phyloP scores from a whole-genome alignment of 2,113 vertebrate genomes.

The Calonectris borealis region DNA sequence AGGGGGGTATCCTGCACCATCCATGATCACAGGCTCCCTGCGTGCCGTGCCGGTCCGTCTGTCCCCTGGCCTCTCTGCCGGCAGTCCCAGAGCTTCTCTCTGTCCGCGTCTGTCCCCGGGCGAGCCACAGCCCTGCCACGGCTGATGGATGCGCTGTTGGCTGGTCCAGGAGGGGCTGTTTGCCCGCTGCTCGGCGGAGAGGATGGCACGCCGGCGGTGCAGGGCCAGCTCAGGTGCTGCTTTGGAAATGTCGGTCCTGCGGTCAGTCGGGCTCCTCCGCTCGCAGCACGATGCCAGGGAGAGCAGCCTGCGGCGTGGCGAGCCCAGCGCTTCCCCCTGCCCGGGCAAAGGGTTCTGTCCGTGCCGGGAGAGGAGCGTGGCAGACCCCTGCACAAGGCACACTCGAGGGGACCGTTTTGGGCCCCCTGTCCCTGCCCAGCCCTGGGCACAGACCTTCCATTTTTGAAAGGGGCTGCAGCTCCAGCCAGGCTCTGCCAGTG shows the following conservation, averaged over 20 bases:
- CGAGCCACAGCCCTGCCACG: neutral
- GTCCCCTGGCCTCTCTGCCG: neutral
- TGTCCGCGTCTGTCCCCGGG: neutral
- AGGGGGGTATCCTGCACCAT: neutral
- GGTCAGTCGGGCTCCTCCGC: neutral
- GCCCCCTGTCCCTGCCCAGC: neutral
- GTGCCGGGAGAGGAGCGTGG: neutral
- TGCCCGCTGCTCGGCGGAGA: neutral
- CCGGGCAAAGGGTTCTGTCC: neutral
- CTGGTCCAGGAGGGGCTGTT: neutral
- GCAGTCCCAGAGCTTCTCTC: neutral
- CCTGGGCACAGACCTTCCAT: neutral
- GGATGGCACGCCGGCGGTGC: neutral
- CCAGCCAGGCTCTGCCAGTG: neutral
- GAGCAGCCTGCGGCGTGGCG: neutral
- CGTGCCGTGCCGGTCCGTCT: fast-evolving
- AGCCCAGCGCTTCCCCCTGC: neutral
- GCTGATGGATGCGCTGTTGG: neutral
- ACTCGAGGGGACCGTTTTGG: neutral
- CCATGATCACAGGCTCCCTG: neutral
- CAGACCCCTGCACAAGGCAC: neutral
- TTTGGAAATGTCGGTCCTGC: neutral
- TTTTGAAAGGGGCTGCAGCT: neutral
- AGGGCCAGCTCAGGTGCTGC: neutral
- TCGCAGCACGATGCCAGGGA: neutral